These are phyloP conservation scores for Athene noctua DNA, from an alignment of 2,113 vertebrate species.

Conservation along the genomic window DNA sequence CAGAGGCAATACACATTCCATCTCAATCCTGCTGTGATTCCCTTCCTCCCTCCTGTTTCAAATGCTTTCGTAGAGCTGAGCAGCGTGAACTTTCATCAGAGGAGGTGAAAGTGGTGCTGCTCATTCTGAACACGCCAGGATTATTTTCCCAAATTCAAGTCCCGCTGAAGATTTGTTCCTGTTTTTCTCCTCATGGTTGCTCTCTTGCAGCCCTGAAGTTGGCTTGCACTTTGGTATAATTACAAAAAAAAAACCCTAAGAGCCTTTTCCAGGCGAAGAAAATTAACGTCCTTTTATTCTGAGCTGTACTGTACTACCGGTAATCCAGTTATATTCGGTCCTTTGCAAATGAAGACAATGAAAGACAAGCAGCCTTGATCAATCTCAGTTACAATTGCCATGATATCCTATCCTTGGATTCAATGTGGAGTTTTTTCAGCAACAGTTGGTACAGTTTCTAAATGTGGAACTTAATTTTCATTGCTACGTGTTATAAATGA, in stretches of 20 bases:
- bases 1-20: slow-evolving; percentile 24
- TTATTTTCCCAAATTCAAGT: neutral
- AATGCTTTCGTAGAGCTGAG: neutral
- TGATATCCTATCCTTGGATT: neutral
- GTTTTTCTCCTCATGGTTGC: neutral
- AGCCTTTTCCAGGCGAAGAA: neutral
- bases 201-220: neutral
- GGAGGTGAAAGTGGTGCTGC: neutral
- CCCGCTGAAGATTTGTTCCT: neutral
- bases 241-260: neutral
- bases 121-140: neutral
- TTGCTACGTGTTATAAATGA: neutral
- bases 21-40: slow-evolving; percentile 28
- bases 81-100: neutral
- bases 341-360: neutral
- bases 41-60: slow-evolving; percentile 30
- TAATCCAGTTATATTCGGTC: neutral
- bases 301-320: neutral
- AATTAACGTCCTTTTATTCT: neutral
- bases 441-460: neutral
- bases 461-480: neutral
- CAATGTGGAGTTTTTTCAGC: neutral
- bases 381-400: neutral
- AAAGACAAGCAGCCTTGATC: slow-evolving; percentile 22
- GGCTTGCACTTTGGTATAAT: neutral